A percentile compares a stretch with the other conserved stretches of the same genome.
phyloP scores from a whole-genome alignment of 2,888 invertebrate genomes.

The Congeria kusceri region DNA sequence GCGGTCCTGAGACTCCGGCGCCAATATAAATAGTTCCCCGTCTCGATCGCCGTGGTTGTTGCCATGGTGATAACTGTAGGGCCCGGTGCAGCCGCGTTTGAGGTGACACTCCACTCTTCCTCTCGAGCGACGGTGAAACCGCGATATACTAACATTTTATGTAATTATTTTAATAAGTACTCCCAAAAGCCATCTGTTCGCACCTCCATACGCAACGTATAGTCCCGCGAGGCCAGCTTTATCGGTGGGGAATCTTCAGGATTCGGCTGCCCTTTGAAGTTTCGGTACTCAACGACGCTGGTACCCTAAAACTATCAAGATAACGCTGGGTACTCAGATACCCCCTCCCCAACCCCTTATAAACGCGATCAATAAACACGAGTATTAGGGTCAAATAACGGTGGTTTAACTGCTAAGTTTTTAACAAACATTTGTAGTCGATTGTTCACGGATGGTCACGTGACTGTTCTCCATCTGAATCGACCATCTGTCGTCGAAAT shows the following conservation, averaged over 20 bases:
- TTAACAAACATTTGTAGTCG: conserved; percentile 52
- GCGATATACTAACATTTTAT: too few species aligned
- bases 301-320: too few species aligned
- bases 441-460: conserved; percentile 31
- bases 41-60: conserved; percentile 2
- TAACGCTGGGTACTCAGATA: too few species aligned
- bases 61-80: conserved; percentile 34
- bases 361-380: neutral
- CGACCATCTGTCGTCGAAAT: conserved; percentile 52
- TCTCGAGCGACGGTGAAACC: neutral
- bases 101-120: conserved; percentile 32
- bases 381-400: conserved; percentile 46
- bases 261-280: too few species aligned
- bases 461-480: conserved; percentile 20
- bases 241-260: too few species aligned
- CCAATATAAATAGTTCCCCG: conserved; percentile 37
- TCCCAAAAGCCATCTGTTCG: too few species aligned
- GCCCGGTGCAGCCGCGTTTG: conserved; percentile 28
- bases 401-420: conserved; percentile 47
- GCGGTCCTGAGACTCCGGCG: conserved; percentile 19
- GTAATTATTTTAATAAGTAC: too few species aligned
- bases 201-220: too few species aligned
- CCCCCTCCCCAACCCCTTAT: too few species aligned
- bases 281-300: too few species aligned
- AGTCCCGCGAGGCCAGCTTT: too few species aligned